phyloP scores from a whole-genome alignment of 30 jellyfish, hydroid and myxozoan species.

The Haliclystus octoradiatus region DNA sequence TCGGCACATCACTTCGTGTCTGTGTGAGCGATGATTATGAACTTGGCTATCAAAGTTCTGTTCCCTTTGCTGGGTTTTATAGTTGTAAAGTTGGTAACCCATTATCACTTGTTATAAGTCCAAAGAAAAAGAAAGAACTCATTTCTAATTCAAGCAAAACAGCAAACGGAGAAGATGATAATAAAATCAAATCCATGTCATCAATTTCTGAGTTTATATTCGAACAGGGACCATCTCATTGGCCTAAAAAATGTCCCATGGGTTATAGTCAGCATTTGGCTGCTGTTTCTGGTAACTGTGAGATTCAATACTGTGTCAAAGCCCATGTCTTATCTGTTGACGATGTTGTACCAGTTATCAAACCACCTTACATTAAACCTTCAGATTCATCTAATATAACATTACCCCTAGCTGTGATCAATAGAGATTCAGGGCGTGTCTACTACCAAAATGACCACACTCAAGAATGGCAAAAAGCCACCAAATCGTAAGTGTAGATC shows the following conservation, averaged over 20 bases:
- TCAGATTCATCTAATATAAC: conserved; percentile 37
- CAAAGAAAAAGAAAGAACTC: too few species aligned
- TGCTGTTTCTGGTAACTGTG: conserved; percentile 50
- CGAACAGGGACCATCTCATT: conserved; percentile 35
- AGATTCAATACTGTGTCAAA: conserved; percentile 48
- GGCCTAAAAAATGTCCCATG: conserved; percentile 67
- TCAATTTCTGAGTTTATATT: conserved; percentile 26
- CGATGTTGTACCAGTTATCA: conserved; percentile 39
- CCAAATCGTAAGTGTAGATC: conserved; percentile 39
- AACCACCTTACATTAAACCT: conserved; percentile 64
- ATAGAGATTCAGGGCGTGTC: conserved; percentile 48
- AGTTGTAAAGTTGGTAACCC: conserved; percentile 69
- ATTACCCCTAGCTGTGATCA: conserved; percentile 48
- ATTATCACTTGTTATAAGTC: conserved; percentile 21
- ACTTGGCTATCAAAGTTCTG: conserved; percentile 36
- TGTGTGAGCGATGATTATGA: conserved; percentile 69
- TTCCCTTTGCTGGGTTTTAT: conserved; percentile 53
- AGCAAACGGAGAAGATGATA: neutral
- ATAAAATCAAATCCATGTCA: neutral
- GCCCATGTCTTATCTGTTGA: conserved; percentile 40
- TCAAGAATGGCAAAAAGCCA: conserved; percentile 29
- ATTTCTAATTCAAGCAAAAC: too few species aligned
- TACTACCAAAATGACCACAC: conserved; percentile 32
- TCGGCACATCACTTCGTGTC: conserved; percentile 54
- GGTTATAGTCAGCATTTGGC: conserved; percentile 69